phyloP scores from a whole-genome alignment of 1,140 invertebrate genomes.

The Camponotus floridanus region DNA sequence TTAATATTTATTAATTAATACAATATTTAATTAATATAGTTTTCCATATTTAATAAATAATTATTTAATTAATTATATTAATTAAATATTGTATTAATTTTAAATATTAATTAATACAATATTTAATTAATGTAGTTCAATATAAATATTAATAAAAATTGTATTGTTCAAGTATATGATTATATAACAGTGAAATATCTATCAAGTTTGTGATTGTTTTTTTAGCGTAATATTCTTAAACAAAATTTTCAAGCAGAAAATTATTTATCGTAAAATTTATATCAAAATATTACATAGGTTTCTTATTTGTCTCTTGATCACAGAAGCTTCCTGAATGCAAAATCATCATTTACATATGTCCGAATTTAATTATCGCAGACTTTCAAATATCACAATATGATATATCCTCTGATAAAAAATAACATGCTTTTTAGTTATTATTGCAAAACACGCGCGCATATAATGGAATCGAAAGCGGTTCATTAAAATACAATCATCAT shows the following conservation, averaged over 20 bases:
- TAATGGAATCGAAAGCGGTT: not conserved
- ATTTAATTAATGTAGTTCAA: too few species aligned
- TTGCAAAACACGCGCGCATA: not conserved
- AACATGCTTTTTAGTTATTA: not conserved
- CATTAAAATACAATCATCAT: not conserved
- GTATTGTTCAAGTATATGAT: not conserved
- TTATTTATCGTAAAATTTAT: not conserved
- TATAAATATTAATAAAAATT: too few species aligned
- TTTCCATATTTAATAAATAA: too few species aligned
- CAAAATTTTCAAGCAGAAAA: not conserved
- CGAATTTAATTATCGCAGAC: not conserved
- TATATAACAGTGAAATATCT: not conserved
- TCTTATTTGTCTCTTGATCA: conserved; percentile 31
- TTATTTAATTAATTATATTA: too few species aligned
- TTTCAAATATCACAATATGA: too few species aligned
- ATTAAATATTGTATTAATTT: too few species aligned
- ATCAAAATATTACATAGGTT: conserved; percentile 31
- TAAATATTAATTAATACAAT: too few species aligned
- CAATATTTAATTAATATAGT: too few species aligned
- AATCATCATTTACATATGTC: conserved; percentile 45
- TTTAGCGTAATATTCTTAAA: not conserved
- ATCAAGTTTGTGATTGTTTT: not conserved
- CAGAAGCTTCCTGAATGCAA: conserved; percentile 55
- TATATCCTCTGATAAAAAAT: too few species aligned
- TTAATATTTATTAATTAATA: too few species aligned